Conservation (phyloP, 1,140 invertebrate genomes). For the Penaeus indicus region DNA sequence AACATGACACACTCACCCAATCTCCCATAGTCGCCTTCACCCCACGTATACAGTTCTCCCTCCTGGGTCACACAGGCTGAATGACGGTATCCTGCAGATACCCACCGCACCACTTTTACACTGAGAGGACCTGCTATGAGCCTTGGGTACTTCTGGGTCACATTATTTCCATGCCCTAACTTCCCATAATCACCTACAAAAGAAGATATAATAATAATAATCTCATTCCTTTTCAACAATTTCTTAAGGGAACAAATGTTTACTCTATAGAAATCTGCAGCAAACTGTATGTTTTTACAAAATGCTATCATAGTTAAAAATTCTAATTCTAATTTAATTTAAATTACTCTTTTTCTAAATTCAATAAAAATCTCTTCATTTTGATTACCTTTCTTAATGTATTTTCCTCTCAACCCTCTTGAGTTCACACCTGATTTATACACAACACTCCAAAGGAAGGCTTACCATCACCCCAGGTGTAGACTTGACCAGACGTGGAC, state of each 20-base stretch:
- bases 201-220: neutral
- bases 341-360: no score
- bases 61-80: slow-evolving; percentile 75
- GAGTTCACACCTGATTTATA: neutral
- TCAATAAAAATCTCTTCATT: no score
- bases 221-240: neutral
- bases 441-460: slow-evolving; percentile 57
- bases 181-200: slow-evolving; percentile 73
- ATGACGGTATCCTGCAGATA: slow-evolving; percentile 78
- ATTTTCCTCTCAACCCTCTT: no score
- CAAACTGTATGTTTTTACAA: no score
- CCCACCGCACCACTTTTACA: slow-evolving; percentile 73
- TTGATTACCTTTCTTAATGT: no score
- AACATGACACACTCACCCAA: slow-evolving; percentile 71
- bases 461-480: slow-evolving; percentile 78
- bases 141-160: slow-evolving; percentile 76
- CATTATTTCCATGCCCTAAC: slow-evolving; percentile 74
- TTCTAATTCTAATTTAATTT: neutral
- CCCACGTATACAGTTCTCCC: slow-evolving; percentile 76
- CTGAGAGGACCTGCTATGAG: slow-evolving; percentile 72
- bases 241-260: no score
- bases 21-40: slow-evolving; percentile 78
- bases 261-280: no score
- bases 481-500: slow-evolving; percentile 75
- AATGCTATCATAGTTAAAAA: neutral